Conservation (phyloP, 2,797 vertebrate species). For the Artibeus lituratus region DNA sequence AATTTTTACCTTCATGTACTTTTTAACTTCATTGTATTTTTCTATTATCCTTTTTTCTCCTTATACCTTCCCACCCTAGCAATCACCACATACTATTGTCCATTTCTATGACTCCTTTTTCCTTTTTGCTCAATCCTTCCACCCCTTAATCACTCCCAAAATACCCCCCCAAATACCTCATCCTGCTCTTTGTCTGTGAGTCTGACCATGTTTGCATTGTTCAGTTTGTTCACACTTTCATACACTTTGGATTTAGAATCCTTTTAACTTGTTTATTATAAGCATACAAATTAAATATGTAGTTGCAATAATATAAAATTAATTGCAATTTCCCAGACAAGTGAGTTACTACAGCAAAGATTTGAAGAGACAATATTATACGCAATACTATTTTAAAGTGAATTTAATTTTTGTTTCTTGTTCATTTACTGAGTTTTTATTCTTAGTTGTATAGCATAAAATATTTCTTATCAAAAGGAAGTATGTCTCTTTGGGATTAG, state of each 20-base stretch:
- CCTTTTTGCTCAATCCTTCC: too few relatives aligned
- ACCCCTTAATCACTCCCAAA: too few relatives aligned
- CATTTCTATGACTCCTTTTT: too few relatives aligned
- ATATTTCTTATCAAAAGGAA: conserved; percentile 18
- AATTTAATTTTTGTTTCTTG: conserved; percentile 24
- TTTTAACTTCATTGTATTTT: too few relatives aligned
- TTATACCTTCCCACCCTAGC: too few relatives aligned
- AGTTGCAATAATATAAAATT: background rate
- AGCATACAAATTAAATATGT: background rate
- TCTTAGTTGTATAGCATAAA: background rate
- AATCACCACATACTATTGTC: too few relatives aligned
- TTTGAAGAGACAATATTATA: background rate
- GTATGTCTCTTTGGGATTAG: background rate
- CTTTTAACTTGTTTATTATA: background rate
- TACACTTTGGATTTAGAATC: background rate
- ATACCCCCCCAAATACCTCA: too few relatives aligned
- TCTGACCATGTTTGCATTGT: too few relatives aligned
- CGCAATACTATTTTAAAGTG: conserved; percentile 10
- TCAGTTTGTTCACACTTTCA: background rate
- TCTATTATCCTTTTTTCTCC: too few relatives aligned
- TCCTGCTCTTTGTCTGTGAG: too few relatives aligned
- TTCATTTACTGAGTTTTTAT: conserved; percentile 15
- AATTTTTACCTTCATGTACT: background rate
- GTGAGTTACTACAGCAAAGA: conserved; percentile 10
- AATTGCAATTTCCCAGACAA: background rate